Percentiles rank a stretch among this genome's conserved stretches.
Evolutionary conservation across 2,113 vertebrate genomes (phyloP).

Genomic region (Hipposideros armiger): DNA sequence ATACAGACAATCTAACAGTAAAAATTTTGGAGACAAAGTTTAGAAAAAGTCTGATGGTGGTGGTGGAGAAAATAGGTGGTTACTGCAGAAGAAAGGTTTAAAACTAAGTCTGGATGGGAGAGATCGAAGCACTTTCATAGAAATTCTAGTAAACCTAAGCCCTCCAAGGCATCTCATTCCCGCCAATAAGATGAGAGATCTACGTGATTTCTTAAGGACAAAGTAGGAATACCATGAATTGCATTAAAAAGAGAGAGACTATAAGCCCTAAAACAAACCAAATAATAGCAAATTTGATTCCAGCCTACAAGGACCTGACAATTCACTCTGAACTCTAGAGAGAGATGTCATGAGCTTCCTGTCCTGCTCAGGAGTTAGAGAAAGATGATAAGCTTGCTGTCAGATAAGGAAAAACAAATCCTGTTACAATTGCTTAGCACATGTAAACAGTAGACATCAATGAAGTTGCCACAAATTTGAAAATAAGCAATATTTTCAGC

Average conservation of each 20-base stretch:
- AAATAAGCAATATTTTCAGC: background rate
- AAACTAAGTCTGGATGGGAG: background rate
- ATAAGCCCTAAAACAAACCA: background rate
- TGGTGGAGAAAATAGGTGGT: background rate
- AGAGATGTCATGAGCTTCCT: background rate
- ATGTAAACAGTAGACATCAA: background rate
- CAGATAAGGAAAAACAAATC: background rate
- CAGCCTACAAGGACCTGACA: background rate
- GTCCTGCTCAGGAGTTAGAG: background rate
- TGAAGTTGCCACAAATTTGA: background rate
- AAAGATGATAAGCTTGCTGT: background rate
- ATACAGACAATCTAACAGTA: background rate
- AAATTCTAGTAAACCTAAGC: background rate
- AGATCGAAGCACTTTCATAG: background rate
- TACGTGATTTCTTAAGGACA: background rate
- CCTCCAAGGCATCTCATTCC: background rate
- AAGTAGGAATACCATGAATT: background rate
- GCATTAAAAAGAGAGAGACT: background rate
- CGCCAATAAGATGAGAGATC: background rate
- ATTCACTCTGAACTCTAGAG: background rate
- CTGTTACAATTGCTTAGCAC: background rate
- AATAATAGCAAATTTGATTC: background rate
- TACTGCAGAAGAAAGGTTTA: background rate
- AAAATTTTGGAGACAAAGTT: background rate
- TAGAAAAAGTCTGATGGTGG: background rate